These are phyloP conservation scores for Homarus americanus DNA, from an alignment of 1,140 invertebrate species.

Conservation along the genomic window DNA sequence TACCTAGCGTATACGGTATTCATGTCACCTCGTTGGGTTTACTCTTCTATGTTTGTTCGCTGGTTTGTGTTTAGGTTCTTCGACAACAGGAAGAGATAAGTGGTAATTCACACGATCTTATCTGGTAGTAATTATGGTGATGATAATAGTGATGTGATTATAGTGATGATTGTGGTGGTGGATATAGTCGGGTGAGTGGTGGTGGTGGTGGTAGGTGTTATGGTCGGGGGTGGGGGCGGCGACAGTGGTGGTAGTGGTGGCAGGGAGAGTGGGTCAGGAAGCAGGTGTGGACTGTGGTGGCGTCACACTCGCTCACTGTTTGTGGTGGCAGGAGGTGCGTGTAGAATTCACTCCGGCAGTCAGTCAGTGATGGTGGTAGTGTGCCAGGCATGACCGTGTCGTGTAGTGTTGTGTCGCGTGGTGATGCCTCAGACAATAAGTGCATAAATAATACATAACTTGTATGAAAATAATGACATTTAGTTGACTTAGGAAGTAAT, in stretches of 20 bases:
- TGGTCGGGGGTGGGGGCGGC: background rate
- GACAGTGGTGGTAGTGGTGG: background rate
- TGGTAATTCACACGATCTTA: too few relatives aligned
- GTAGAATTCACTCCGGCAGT: background rate
- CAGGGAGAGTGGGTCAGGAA: background rate
- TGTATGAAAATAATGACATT: background rate
- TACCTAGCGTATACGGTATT: too few relatives aligned
- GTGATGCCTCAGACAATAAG: background rate
- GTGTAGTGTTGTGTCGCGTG: background rate
- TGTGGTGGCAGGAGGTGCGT: background rate
- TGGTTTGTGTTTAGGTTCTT: too few relatives aligned
- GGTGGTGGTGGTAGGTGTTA: background rate
- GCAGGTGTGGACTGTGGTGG: background rate
- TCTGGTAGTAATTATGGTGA: background rate
- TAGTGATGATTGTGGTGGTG: background rate
- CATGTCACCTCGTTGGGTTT: too few relatives aligned
- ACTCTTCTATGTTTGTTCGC: too few relatives aligned
- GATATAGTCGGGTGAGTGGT: background rate
- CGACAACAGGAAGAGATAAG: too few relatives aligned
- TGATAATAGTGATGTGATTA: background rate
- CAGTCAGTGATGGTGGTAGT: background rate
- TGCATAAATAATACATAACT: background rate
- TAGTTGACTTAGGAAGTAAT: background rate
- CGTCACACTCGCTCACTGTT: background rate
- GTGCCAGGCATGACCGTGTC: background rate